These are phyloP conservation scores for Sinhomidia bicolor DNA, from an alignment of 2,888 invertebrate genomes.

Conservation along the genomic window DNA sequence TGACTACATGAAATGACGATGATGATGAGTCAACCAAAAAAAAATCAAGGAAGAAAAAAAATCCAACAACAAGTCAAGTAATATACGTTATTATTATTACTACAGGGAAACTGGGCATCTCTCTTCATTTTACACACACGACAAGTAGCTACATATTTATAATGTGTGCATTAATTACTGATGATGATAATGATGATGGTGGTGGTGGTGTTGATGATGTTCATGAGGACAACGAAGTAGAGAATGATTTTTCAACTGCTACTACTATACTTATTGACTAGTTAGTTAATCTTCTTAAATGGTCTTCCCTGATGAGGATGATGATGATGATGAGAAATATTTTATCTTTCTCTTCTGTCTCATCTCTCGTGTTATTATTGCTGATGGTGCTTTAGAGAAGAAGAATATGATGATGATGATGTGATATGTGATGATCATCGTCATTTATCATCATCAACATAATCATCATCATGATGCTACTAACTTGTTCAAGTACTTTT, in stretches of 20 bases:
- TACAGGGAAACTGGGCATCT: background rate
- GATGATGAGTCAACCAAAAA: conserved; percentile 6
- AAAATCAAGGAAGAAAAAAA: background rate
- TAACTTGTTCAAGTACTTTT: conserved; percentile 7
- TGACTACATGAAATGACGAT: background rate
- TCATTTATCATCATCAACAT: background rate
- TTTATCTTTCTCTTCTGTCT: background rate
- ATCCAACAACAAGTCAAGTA: background rate
- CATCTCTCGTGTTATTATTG: background rate
- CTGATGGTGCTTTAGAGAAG: background rate
- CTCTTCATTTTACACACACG: background rate
- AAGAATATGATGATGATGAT: background rate
- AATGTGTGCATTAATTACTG: conserved; percentile 13
- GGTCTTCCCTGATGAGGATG: conserved; percentile 18
- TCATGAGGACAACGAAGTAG: too few species aligned
- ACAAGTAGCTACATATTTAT: background rate
- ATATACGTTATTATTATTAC: background rate
- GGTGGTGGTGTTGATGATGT: background rate
- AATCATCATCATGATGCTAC: background rate
- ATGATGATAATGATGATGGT: background rate
- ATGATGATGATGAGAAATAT: background rate
- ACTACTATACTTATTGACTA: conserved; percentile 40
- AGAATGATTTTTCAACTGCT: background rate
- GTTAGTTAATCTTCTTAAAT: conserved; percentile 48
- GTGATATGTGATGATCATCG: background rate